These are phyloP conservation scores for Resseliella maxima DNA, from an alignment of 2,888 invertebrate genomes.

Conservation along the genomic window DNA sequence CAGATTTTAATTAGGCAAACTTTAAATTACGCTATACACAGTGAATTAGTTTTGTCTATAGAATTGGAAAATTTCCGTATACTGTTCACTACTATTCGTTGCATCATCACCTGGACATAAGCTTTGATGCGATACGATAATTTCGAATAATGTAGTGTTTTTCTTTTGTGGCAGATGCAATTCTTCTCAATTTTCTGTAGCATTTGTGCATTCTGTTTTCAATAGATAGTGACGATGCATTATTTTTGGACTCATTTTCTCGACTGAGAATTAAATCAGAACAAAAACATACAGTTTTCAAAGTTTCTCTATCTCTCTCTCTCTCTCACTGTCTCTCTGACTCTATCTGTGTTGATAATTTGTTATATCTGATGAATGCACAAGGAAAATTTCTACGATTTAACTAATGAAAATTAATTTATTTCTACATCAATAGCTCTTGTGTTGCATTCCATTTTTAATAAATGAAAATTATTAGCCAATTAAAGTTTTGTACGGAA, in stretches of 20 bases:
- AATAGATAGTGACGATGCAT: not conserved
- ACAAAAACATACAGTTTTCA: too few relatives aligned
- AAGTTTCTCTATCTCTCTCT: too few relatives aligned
- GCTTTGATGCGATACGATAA: not conserved
- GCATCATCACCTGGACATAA: not conserved
- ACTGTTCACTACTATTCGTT: too few relatives aligned
- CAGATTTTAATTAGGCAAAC: slow-evolving; percentile 25
- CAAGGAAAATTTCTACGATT: not conserved
- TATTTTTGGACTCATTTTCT: not conserved
- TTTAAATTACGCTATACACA: not conserved
- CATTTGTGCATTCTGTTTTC: not conserved
- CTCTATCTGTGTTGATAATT: too few relatives aligned
- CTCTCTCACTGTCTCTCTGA: too few relatives aligned
- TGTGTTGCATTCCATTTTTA: not conserved
- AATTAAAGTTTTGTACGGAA: slow-evolving; percentile 5
- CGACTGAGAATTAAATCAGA: too few relatives aligned
- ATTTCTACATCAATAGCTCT: slow-evolving; percentile 35
- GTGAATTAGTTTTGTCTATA: slow-evolving; percentile 28
- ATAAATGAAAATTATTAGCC: slow-evolving; percentile 28
- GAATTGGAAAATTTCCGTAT: not conserved
- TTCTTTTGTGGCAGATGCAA: not conserved
- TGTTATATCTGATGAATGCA: not conserved
- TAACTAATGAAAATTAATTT: slow-evolving; percentile 46
- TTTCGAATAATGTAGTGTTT: not conserved
- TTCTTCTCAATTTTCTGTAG: too few relatives aligned